Conservation (phyloP, 2,113 vertebrate species). For the Clarias macrocephalus region DNA sequence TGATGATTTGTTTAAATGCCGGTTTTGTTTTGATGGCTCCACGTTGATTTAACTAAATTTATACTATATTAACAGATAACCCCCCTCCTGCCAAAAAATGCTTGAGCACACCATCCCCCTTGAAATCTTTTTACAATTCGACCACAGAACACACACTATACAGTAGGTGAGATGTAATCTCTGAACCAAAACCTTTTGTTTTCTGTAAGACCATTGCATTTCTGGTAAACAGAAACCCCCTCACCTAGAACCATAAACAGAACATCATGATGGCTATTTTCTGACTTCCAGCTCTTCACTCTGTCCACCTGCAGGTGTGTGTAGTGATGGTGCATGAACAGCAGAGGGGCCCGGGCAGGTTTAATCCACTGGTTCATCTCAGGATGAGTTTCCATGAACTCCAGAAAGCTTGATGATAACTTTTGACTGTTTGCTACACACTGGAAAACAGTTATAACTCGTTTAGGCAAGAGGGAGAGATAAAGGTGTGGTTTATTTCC, state of each 20-base stretch:
- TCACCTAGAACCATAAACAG: slow-evolving; percentile 68
- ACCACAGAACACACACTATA: no score
- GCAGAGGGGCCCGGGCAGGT: slow-evolving; percentile 54
- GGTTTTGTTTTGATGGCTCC: no score
- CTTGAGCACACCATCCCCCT: no score
- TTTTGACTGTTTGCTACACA: slow-evolving; percentile 51
- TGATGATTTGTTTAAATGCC: no score
- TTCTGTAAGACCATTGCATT: background rate
- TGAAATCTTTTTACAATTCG: no score
- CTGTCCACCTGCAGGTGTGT: slow-evolving; percentile 61
- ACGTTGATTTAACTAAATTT: no score
- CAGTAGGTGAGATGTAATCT: no score
- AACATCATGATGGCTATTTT: background rate
- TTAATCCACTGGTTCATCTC: slow-evolving; percentile 59
- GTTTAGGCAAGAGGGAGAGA: background rate
- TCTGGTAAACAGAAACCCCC: slow-evolving; percentile 25
- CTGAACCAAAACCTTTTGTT: no score
- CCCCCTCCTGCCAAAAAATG: no score
- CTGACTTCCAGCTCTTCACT: background rate
- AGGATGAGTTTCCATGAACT: slow-evolving; percentile 2
- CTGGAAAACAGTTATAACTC: slow-evolving; percentile 49
- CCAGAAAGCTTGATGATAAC: fast-evolving
- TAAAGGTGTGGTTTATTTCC: background rate
- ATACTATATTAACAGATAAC: no score
- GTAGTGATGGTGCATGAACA: slow-evolving; percentile 62